Base-by-base conservation (phyloP, 2,113 vertebrate species). In the Scortum barcoo region DNA sequence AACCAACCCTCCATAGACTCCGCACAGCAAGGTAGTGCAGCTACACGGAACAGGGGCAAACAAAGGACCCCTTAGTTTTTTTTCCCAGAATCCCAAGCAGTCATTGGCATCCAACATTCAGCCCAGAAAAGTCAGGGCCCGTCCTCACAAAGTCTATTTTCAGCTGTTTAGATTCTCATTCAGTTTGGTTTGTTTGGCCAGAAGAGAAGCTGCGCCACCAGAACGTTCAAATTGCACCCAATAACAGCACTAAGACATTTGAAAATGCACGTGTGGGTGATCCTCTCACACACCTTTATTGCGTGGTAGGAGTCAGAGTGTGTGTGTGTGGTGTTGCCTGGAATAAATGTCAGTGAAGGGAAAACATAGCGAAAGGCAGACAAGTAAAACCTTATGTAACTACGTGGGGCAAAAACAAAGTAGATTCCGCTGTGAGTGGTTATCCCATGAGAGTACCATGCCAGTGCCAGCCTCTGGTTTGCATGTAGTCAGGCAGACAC, bases 1-100 rank as follows among this genome's bases (percentile, higher is more conserved):
- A 98, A 97, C 93, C 97, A 98, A 93, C 95, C 97, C 62, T 93
- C 97, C 93, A 95, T 97, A 90, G 97, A 99, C 92, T 96, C 97
- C 93, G 93, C 91, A 74, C 97, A 97, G 88, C 97, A 96, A 97
- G 97, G 97, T 98, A 97, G 86, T 7, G 50, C 66, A 58, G 57
- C 80, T 3, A 17, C 53, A 28, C 63, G 33, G 4, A 33, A 10
- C 62, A 74, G 70, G 50, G 16, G 42, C 3, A 68, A 72, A 79
- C 83, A 74, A 44, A 76, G 69, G 38, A 78, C 1, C 36, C 12
- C 3, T 28, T n/a, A 67, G 51, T 24, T 26, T 78, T 22, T 22
- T 42, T 19, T 26, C 30, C 53, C 70, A 36, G 2, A 72, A 10
- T 17, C 72, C 19, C 8, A 17, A 48, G 36, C 42, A 28, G 22